phyloP scores from a whole-genome alignment of 2,797 vertebrate species.

The Parotocinclus haroldoi region DNA sequence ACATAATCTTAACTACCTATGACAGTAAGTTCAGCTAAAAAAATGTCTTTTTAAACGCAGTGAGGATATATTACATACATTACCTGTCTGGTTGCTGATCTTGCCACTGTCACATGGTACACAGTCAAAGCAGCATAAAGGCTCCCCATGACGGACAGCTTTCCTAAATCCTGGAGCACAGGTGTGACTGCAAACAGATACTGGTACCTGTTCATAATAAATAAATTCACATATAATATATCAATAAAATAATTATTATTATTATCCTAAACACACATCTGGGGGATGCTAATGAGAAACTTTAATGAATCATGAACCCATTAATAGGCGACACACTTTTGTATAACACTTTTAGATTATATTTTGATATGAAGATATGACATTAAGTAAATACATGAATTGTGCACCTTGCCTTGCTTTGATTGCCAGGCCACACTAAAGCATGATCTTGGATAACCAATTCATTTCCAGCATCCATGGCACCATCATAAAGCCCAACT shows the following conservation, averaged over 20 bases:
- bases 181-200: constrained; percentile 51
- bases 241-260: no score
- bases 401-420: constrained; percentile 53
- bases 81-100: constrained; percentile 59
- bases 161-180: constrained; percentile 54
- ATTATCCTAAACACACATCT: no score
- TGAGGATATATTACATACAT: background rate
- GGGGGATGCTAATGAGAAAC: no score
- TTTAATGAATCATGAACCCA: no score
- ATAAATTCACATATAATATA: no score
- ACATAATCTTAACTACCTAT: background rate
- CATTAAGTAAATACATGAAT: background rate
- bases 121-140: constrained; percentile 61
- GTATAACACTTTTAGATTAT: background rate
- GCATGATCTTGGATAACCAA: constrained; percentile 46
- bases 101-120: constrained; percentile 57
- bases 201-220: constrained; percentile 38
- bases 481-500: constrained; percentile 54
- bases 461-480: constrained; percentile 46
- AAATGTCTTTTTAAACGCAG: background rate
- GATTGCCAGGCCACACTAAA: constrained; percentile 47
- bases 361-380: constrained; percentile 17
- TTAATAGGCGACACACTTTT: background rate
- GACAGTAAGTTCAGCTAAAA: background rate
- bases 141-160: constrained; percentile 48